Conservation (phyloP, 2,797 vertebrate genomes). For the Aythya fuligula region DNA sequence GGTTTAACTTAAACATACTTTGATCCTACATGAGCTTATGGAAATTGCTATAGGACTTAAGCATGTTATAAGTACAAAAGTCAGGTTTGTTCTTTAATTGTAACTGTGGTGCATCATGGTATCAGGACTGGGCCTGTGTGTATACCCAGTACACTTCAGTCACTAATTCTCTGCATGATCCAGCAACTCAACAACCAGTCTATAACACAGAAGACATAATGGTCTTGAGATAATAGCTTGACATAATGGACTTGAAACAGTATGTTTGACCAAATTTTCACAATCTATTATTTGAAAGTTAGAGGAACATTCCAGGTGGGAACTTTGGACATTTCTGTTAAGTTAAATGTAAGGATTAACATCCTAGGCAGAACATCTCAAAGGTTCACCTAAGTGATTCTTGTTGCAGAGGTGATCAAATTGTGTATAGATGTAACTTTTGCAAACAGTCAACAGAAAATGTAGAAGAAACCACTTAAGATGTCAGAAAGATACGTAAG, state of each 20-base stretch:
- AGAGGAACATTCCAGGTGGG: neutral
- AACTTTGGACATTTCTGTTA: neutral
- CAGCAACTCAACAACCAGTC: neutral
- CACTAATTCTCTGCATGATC: neutral
- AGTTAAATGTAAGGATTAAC: neutral
- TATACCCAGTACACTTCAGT: neutral
- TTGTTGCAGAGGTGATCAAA: neutral
- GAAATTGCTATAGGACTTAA: neutral
- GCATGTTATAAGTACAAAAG: neutral
- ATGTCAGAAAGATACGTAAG: neutral
- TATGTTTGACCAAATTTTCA: neutral
- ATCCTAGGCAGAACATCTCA: neutral
- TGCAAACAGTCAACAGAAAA: neutral
- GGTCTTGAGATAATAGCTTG: neutral
- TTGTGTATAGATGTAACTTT: neutral
- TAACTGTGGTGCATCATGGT: neutral
- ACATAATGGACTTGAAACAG: neutral
- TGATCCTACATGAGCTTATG: neutral
- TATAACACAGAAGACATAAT: neutral
- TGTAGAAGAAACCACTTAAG: neutral
- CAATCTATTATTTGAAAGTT: neutral
- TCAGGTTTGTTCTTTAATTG: neutral
- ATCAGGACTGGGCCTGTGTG: neutral
- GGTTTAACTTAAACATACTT: neutral
- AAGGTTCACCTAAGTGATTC: neutral